Base-by-base conservation (phyloP, 2,113 vertebrate genomes). In the Ageneiosus marmoratus region DNA sequence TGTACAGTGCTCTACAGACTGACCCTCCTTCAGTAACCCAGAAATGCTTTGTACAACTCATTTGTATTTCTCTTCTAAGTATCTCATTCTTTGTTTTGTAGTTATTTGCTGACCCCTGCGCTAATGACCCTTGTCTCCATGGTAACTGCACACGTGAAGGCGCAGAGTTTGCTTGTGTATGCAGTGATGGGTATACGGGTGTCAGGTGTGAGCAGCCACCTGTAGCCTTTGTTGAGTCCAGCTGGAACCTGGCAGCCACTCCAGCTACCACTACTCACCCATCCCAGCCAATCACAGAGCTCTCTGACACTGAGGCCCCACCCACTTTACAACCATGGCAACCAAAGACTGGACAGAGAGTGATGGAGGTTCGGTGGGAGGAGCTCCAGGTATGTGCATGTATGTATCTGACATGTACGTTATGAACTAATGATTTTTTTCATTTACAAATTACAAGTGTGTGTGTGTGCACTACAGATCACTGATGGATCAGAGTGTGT, bases 71-170 rank as follows among this genome's bases (percentile, higher is more conserved):
- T 16, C 50, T 76, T 50, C 5, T 56, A 29, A 50, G 27, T 29
- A 8, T 55, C 37, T 5, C 77, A 34, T 24, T 41, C 58, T 91
- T 89, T 3, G 84, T 82, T 75, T 83, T 80, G 70, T 93, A 99
- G 98, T 96, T 97, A 91, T 92, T 96, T 91, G 93, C 90, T 90
- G 97, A 98, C 91, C 95, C 95, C 55, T 99, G 98, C 86, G 91
- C 94, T 91, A 97, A 96, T 95, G 96, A 93, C 89, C 98, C 98
- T 55, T 99, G 98, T 97, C 94, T 91, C 95, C 96, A 98, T 97
- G 97, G 98, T 83, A 97, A 99, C 96, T 99, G 98, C 90, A 98
- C 95, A 92, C 90, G 60, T 5, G 88, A 90, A 0, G 76, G 88
- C 9, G 91, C 92, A 60, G 92, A 95, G 83, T 98, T 96, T 91